Conservation (phyloP, 2,797 vertebrate species). For the Cyclura pinguis region DNA sequence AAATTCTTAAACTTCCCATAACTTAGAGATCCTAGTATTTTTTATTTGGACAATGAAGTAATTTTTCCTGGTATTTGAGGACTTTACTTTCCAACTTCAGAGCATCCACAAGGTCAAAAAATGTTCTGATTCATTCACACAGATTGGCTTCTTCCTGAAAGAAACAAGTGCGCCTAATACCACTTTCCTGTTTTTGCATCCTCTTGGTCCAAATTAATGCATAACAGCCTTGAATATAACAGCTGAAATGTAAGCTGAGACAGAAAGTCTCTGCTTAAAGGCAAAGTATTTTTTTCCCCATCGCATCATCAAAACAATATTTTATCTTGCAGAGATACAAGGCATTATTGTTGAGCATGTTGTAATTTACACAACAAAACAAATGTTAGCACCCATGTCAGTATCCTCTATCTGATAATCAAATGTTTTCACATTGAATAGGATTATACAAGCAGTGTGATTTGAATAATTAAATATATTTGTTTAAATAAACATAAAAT, state of each 20-base stretch:
- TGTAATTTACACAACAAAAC: conserved; percentile 67
- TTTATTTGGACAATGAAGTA: neutral
- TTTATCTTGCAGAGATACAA: conserved; percentile 39
- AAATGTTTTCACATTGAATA: conserved; percentile 53
- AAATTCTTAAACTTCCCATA: neutral
- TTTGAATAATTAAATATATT: conserved; percentile 75
- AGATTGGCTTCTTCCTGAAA: neutral
- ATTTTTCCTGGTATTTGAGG: neutral
- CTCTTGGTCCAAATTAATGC: neutral
- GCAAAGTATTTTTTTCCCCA: conserved; percentile 28
- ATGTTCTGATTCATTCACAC: neutral
- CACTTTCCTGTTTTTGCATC: neutral
- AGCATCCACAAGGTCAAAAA: neutral
- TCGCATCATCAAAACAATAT: conserved; percentile 10
- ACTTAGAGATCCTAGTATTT: neutral
- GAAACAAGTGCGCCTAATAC: neutral
- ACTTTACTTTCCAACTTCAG: neutral
- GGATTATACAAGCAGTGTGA: conserved; percentile 63
- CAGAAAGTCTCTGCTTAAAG: neutral
- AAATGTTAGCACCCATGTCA: conserved; percentile 55
- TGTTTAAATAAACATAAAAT: conserved; percentile 73
- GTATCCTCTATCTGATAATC: conserved; percentile 56
- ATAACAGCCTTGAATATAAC: neutral
- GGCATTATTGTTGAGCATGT: conserved; percentile 51
- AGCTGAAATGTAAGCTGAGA: conserved; percentile 31